Evolutionary conservation across 2,888 invertebrate species (phyloP).

Genomic region (Nemoura dubitans): DNA sequence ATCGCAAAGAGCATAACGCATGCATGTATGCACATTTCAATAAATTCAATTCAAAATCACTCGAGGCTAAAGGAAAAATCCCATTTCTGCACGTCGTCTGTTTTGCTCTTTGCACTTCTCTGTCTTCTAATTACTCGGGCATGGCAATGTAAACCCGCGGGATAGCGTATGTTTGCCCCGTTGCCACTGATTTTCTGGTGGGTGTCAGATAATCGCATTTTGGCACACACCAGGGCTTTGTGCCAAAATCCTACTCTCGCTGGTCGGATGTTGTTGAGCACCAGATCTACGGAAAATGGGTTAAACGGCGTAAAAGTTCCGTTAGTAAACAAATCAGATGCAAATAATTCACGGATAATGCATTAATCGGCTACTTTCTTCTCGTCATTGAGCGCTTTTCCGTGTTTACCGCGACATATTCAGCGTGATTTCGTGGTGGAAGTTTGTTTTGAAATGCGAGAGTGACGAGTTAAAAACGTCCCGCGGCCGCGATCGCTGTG

Average conservation of each 20-base stretch:
- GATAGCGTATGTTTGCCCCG: not conserved
- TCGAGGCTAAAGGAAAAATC: not conserved
- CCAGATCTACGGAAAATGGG: not conserved
- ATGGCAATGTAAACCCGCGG: not conserved
- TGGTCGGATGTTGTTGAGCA: not conserved
- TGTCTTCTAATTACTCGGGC: not conserved
- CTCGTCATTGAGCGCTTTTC: not conserved
- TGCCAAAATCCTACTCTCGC: slow-evolving; percentile 41
- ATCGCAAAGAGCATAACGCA: not conserved
- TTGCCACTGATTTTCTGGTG: slow-evolving; percentile 14
- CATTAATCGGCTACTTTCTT: not conserved
- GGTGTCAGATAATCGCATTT: slow-evolving; percentile 37
- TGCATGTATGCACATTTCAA: not conserved
- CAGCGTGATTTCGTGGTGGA: not conserved
- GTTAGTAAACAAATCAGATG: not conserved
- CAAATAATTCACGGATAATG: not conserved
- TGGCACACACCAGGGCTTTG: slow-evolving; percentile 29
- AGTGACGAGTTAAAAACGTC: slow-evolving; percentile 30
- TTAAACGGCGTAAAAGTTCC: not conserved
- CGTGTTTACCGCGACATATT: not conserved
- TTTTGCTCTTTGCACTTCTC: not conserved
- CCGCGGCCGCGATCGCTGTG: not conserved
- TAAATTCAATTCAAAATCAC: not conserved
- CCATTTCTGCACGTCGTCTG: not conserved
- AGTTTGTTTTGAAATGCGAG: slow-evolving; percentile 24